Evolutionary conservation across 2,797 vertebrate species (phyloP), one percentile per base, ranked within the genome.

Genomic region (Sphenodon punctatus): DNA sequence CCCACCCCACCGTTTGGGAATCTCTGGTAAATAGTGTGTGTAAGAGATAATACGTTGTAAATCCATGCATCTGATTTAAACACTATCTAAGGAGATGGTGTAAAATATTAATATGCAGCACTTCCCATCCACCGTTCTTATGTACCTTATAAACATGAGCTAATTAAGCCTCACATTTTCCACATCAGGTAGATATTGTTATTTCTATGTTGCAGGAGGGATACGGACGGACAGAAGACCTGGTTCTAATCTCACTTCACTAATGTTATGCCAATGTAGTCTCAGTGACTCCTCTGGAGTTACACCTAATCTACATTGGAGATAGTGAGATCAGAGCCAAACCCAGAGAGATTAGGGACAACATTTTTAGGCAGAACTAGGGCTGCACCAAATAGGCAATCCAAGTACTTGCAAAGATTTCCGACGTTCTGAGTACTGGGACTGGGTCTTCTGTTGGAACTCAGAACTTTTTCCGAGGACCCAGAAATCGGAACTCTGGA

Each of bases 11-110:
- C n/a, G n/a, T n/a, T n/a, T n/a, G n/a, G n/a, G n/a, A n/a, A n/a
- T n/a, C n/a, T n/a, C n/a, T n/a, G n/a, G n/a, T n/a, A n/a, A n/a
- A n/a, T n/a, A n/a, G n/a, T n/a, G n/a, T n/a, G n/a, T n/a, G n/a
- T n/a, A n/a, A n/a, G n/a, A n/a, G n/a, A n/a, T n/a, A n/a, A n/a
- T n/a, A n/a, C n/a, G n/a, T n/a, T n/a, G n/a, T n/a, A n/a, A n/a
- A n/a, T n/a, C n/a, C n/a, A n/a, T n/a, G 42, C 1, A 0, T 30
- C 22, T 38, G 34, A 68, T 34, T 0, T 0, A 55, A 51, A 13
- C 45, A 39, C 42, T 43, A 20, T 43, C 19, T 43, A 19, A 19
- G 43, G 42, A 17, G 7, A 8, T 20, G 19, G 16, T 20, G 30
- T 15, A 1, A 9, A 14, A 25, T 17, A 48, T 19, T 23, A n/a